phyloP scores from a whole-genome alignment of 2,113 vertebrate genomes.

The Bos indicus region DNA sequence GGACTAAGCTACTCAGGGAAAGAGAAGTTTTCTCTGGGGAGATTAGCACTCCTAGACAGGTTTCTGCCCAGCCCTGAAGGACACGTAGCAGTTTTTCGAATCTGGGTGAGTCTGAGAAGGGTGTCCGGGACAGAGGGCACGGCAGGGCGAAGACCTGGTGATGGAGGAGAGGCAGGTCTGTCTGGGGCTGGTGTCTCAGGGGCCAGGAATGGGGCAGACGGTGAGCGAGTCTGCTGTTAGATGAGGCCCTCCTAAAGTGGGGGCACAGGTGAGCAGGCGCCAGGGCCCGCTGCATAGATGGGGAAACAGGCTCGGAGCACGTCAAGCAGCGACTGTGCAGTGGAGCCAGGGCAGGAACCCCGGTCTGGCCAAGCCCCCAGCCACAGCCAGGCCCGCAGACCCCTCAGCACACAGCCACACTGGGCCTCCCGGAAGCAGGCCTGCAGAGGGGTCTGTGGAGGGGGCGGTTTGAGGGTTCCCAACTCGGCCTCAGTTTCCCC shows the following conservation, averaged over 20 bases:
- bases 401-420: not conserved
- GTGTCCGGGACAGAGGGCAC: fast-evolving
- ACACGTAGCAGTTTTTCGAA: not conserved
- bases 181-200: not conserved
- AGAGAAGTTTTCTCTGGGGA: not conserved
- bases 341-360: not conserved
- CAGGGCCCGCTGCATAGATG: not conserved
- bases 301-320: not conserved
- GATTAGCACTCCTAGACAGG: not conserved
- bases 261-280: not conserved
- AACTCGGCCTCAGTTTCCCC: not conserved
- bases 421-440: not conserved
- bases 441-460: not conserved
- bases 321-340: not conserved
- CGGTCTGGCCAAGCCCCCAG: not conserved
- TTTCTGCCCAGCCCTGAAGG: not conserved
- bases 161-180: not conserved
- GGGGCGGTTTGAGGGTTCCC: not conserved
- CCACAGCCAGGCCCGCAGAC: not conserved
- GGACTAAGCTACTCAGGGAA: not conserved
- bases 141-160: not conserved
- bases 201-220: not conserved
- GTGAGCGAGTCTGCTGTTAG: not conserved
- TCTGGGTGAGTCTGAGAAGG: not conserved
- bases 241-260: not conserved